Percentiles rank a stretch among this genome's conserved stretches.
These are phyloP conservation scores for Helicorthomorpha holstii DNA, from an alignment of 1,140 invertebrate species.

Conservation along the genomic window DNA sequence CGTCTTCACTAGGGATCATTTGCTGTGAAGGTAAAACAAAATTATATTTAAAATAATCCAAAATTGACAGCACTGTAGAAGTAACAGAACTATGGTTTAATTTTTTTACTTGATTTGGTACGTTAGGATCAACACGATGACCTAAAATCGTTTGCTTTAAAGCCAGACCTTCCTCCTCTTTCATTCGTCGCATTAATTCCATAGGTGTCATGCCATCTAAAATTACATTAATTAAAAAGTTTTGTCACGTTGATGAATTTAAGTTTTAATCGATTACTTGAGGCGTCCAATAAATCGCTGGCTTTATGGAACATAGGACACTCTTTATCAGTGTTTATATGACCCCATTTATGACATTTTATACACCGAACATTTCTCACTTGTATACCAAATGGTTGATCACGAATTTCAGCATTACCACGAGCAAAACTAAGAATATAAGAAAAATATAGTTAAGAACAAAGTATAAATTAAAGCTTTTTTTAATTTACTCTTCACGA, in stretches of 20 bases:
- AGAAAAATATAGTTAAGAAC: neutral
- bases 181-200: slow-evolving; percentile 71
- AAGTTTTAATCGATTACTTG: neutral
- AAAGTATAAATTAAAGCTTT: neutral
- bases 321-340: slow-evolving; percentile 95
- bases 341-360: slow-evolving; percentile 98
- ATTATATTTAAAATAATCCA: neutral
- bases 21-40: slow-evolving; percentile 17
- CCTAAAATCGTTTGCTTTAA: slow-evolving; percentile 57
- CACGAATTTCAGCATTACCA: slow-evolving; percentile 85
- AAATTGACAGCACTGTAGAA: slow-evolving; percentile 9
- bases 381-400: slow-evolving; percentile 97
- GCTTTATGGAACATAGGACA: slow-evolving; percentile 82
- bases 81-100: too few species aligned
- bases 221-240: neutral
- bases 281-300: slow-evolving; percentile 36
- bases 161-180: slow-evolving; percentile 65
- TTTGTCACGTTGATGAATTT: neutral
- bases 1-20: slow-evolving; percentile 24
- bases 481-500: slow-evolving; percentile 52
- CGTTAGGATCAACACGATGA: slow-evolving; percentile 37
- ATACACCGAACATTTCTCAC: slow-evolving; percentile 87
- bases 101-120: slow-evolving; percentile 25
- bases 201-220: slow-evolving; percentile 39
- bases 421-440: slow-evolving; percentile 61